phyloP scores from a whole-genome alignment of 2,113 vertebrate genomes.

The Megaceryle maxima region DNA sequence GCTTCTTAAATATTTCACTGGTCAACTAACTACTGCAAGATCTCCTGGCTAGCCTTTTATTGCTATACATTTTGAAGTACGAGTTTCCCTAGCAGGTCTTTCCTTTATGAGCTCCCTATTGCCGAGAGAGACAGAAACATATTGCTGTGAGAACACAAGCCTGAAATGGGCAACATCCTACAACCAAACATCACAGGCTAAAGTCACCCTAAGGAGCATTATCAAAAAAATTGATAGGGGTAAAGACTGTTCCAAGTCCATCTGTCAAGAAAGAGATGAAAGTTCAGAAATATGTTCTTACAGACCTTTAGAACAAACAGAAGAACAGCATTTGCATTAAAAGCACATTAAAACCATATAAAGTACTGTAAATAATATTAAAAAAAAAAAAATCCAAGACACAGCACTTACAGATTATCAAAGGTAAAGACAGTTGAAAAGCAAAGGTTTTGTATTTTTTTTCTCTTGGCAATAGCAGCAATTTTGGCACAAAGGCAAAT shows the following conservation, averaged over 20 bases:
- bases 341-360: constrained; percentile 61
- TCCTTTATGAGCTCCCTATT: neutral
- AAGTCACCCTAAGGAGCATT: neutral
- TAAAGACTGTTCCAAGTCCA: constrained; percentile 70
- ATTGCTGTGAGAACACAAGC: neutral
- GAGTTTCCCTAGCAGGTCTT: neutral
- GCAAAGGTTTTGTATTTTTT: neutral
- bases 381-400: neutral
- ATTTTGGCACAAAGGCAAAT: constrained; percentile 44
- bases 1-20: neutral
- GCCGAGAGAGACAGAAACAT: neutral
- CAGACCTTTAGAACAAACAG: constrained; percentile 67
- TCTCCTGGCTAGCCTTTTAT: neutral
- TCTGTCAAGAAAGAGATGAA: neutral
- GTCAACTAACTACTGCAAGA: neutral
- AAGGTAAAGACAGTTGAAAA: constrained; percentile 19
- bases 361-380: constrained; percentile 50
- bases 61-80: neutral
- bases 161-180: neutral
- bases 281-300: constrained; percentile 50
- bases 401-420: constrained; percentile 49
- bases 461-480: constrained; percentile 30
- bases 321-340: constrained; percentile 57
- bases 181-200: neutral
- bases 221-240: neutral